These are phyloP conservation scores for Venustaconcha ellipsiformis DNA, from an alignment of 1,140 invertebrate genomes.

Conservation along the genomic window DNA sequence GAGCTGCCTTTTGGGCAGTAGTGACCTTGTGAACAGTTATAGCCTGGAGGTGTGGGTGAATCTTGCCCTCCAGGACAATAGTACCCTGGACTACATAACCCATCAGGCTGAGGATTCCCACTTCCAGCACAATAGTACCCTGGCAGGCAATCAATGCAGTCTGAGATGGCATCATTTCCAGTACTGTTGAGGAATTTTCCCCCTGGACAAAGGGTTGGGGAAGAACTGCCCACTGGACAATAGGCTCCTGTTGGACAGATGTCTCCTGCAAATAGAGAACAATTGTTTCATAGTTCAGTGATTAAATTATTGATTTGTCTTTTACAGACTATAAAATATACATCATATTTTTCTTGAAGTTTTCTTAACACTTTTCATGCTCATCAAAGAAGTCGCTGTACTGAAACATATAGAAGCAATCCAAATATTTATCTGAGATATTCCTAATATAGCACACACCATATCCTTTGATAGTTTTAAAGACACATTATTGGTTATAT, in stretches of 20 bases:
- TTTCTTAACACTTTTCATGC: background rate
- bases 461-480: too few species aligned
- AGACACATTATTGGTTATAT: too few species aligned
- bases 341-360: too few species aligned
- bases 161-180: constrained; percentile 44
- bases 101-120: constrained; percentile 53
- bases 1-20: constrained; percentile 56
- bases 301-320: too few species aligned
- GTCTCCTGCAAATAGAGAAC: constrained; percentile 47
- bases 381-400: background rate
- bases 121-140: constrained; percentile 59
- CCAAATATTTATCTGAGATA: too few species aligned
- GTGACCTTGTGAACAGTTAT: constrained; percentile 61
- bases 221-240: constrained; percentile 51
- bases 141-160: constrained; percentile 56
- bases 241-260: constrained; percentile 60
- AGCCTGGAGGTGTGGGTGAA: constrained; percentile 38
- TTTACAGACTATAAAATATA: too few species aligned
- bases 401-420: background rate
- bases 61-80: constrained; percentile 63
- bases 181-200: constrained; percentile 60
- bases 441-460: too few species aligned
- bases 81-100: constrained; percentile 56
- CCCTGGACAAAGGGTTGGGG: constrained; percentile 50
- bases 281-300: background rate